Conservation (phyloP, 2,888 invertebrate species). For the Drosophila mayaguana region DNA sequence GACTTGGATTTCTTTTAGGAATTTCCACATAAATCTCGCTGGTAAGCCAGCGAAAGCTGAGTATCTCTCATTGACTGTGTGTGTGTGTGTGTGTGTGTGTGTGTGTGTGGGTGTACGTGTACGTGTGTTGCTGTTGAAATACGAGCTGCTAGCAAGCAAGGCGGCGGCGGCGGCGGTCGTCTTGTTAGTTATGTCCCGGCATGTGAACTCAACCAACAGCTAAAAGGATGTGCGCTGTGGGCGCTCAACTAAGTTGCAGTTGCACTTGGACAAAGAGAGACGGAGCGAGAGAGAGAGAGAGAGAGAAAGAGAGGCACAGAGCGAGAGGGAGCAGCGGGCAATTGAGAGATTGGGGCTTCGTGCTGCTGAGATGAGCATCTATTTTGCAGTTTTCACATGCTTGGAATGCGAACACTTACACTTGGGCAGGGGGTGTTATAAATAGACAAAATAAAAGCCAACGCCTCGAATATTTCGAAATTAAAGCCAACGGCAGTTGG, state of each 20-base stretch:
- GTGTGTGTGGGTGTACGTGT: conserved; percentile 13
- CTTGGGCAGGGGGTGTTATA: conserved; percentile 55
- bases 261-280: conserved; percentile 45
- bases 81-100: conserved; percentile 6
- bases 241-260: conserved; percentile 50
- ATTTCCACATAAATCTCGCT: conserved; percentile 80
- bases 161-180: conserved; percentile 31
- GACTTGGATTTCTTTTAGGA: conserved; percentile 82
- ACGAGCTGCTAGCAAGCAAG: conserved; percentile 49
- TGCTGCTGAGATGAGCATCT: conserved; percentile 53
- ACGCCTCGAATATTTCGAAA: conserved; percentile 66
- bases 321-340: neutral
- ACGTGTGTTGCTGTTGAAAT: conserved; percentile 44
- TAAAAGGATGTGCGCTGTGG: conserved; percentile 55
- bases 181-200: conserved; percentile 73
- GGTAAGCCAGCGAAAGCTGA: conserved; percentile 69
- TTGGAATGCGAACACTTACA: conserved; percentile 78
- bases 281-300: neutral
- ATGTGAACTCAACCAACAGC: conserved; percentile 62
- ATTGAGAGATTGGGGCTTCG: conserved; percentile 13
- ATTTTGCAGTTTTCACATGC: conserved; percentile 78
- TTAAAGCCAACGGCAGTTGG: conserved; percentile 74
- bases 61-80: conserved; percentile 21
- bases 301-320: neutral
- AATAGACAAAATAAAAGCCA: conserved; percentile 69